Percentiles rank a stretch among this genome's conserved stretches.
phyloP scores from a whole-genome alignment of 2,888 invertebrate genomes.

The Heteromyza rotundicornis region DNA sequence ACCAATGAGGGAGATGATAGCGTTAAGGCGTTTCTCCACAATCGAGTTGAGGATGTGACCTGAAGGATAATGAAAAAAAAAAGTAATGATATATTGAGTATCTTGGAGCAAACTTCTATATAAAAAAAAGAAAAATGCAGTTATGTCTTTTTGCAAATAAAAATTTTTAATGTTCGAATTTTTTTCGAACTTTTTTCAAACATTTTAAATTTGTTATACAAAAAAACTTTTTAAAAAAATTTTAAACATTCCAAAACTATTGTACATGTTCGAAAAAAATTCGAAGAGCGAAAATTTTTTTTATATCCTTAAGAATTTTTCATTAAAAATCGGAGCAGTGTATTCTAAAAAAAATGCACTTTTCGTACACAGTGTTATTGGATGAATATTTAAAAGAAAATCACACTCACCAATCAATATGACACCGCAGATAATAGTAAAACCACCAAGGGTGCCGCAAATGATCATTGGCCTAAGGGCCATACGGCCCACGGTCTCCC shows the following conservation, averaged over 20 bases:
- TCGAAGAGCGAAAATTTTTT: no score
- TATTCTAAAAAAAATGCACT: background rate
- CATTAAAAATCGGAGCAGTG: background rate
- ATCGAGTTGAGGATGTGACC: constrained; percentile 54
- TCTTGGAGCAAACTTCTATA: no score
- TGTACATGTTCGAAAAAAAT: no score
- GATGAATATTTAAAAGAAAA: background rate
- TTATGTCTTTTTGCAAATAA: background rate
- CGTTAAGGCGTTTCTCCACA: constrained; percentile 58
- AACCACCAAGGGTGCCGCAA: constrained; percentile 56
- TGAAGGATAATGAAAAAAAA: constrained; percentile 20
- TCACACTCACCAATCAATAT: constrained; percentile 49
- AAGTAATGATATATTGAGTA: background rate
- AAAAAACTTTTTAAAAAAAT: no score
- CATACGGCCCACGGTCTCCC: constrained; percentile 43
- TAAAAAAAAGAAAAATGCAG: background rate
- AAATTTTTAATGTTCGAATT: no score
- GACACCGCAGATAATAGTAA: constrained; percentile 53
- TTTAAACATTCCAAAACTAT: no score
- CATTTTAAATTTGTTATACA: no score
- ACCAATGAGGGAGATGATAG: constrained; percentile 53
- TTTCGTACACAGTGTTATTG: background rate
- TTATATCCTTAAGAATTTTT: background rate
- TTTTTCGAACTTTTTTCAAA: no score
- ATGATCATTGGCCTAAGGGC: constrained; percentile 47